These are phyloP conservation scores for Clanis bilineata DNA, from an alignment of 2,888 invertebrate species.

Conservation along the genomic window DNA sequence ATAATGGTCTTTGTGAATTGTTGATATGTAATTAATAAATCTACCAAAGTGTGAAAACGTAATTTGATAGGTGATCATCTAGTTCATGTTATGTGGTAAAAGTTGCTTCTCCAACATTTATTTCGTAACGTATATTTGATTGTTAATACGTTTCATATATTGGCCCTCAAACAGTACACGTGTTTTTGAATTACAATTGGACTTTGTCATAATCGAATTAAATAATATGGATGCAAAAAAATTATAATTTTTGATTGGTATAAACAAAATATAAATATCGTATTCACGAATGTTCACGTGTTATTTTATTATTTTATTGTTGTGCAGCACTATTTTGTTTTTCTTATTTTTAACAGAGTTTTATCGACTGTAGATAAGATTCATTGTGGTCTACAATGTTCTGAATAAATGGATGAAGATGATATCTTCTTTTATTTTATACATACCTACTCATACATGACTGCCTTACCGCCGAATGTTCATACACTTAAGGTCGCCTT, in stretches of 20 bases:
- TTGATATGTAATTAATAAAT: conserved; percentile 37
- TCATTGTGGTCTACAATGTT: conserved; percentile 72
- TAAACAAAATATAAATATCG: neutral
- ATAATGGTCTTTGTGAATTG: conserved; percentile 42
- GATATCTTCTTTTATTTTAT: conserved; percentile 33
- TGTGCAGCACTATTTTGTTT: conserved; percentile 73
- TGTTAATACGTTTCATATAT: conserved; percentile 3
- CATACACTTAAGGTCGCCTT: too few species aligned
- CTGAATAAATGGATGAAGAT: conserved; percentile 75
- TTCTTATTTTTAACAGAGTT: conserved; percentile 74
- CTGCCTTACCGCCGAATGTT: too few species aligned
- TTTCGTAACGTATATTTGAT: neutral
- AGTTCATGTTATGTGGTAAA: conserved; percentile 29
- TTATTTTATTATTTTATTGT: conserved; percentile 73
- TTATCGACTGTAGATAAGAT: conserved; percentile 68
- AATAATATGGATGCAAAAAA: neutral
- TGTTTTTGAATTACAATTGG: neutral
- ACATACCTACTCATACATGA: too few species aligned
- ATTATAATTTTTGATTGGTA: conserved; percentile 1
- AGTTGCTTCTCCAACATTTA: conserved; percentile 8
- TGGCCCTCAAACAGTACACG: neutral
- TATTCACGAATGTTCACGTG: conserved; percentile 31
- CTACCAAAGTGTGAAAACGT: conserved; percentile 46
- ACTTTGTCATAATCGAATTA: neutral
- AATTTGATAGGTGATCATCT: conserved; percentile 36